Evolutionary conservation across 2,797 vertebrate genomes (phyloP).

Genomic region (Rhabdophis nuchalis): DNA sequence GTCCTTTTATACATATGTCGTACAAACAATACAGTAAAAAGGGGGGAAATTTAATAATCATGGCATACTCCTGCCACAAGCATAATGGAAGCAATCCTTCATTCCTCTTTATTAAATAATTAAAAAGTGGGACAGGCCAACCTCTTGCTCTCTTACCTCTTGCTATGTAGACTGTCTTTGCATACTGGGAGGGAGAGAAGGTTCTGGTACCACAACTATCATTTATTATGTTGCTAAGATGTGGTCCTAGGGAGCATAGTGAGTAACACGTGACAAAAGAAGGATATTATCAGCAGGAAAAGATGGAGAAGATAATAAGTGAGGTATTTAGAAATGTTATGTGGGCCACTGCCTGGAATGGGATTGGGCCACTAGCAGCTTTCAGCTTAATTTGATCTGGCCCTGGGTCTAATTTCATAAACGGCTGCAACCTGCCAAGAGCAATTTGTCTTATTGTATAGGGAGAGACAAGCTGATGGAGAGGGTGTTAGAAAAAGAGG

Average conservation of each 20-base stretch:
- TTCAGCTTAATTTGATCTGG: neutral
- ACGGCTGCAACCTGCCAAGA: neutral
- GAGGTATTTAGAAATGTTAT: neutral
- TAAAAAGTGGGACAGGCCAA: neutral
- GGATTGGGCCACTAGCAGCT: neutral
- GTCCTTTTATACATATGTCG: neutral
- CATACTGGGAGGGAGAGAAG: neutral
- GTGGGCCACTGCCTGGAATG: neutral
- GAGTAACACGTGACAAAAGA: neutral
- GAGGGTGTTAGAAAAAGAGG: neutral
- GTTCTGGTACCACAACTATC: neutral
- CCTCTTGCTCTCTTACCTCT: neutral
- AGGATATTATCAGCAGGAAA: neutral
- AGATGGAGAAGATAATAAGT: neutral
- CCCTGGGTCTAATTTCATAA: neutral
- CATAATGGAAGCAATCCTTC: neutral
- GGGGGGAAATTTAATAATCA: neutral
- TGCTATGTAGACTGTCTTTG: no score
- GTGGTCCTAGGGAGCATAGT: neutral
- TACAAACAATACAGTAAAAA: neutral
- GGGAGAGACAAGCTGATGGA: neutral
- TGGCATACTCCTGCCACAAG: neutral
- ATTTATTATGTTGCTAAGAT: neutral
- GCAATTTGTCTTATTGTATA: neutral
- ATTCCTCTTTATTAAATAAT: neutral